Base-by-base conservation (phyloP, 2,888 invertebrate genomes). In the Polyommatus icarus region DNA sequence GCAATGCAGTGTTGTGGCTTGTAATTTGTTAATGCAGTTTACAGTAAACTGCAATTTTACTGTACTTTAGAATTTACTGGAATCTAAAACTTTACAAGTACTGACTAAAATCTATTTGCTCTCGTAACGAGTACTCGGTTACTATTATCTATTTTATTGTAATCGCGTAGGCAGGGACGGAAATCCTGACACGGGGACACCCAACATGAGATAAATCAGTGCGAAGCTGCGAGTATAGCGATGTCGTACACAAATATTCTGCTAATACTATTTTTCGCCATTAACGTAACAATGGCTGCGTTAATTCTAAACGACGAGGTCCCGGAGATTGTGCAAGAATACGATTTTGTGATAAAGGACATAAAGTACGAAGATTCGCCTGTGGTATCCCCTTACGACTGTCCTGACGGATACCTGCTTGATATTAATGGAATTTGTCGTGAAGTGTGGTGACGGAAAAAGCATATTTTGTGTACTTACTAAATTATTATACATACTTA, bases 381-480 rank as follows among this genome's bases (percentile, higher is more conserved):
- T 0, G 82, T 81, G 12, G 79, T 81, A 61, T 67, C 67, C 4
- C 76, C 78, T 6, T 76, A 46, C 5, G 81, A 77, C 0, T 92
- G 92, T 75, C 87, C 87, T 0, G 83, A 85, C 1, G 92, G 91
- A 24, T 85, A 81, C 20, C 80, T 85, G 78, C 73, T 83, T 82
- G 92, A 91, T 78, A 67, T 85, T 20, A 80, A 82, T 0, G 89
- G 90, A 18, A 81, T 83, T 40, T 92, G 92, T 78, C 88, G 92
- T 29, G 90, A 91, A 81, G 90, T 92, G 78, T 93, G 92, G 91
- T 89, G 84, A 82, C 71, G 46, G 32, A n/a, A 15, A 20, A 32
- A 15, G 67, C 29, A n/a, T 76, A n/a, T n/a, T n/a, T 40, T 40
- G 46, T 50, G 73, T 24, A 18, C 15, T 24, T 15, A 46, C n/a